These are phyloP conservation scores for Sterrhoptilus dennistouni DNA, from an alignment of 2,113 vertebrate species.

Conservation along the genomic window DNA sequence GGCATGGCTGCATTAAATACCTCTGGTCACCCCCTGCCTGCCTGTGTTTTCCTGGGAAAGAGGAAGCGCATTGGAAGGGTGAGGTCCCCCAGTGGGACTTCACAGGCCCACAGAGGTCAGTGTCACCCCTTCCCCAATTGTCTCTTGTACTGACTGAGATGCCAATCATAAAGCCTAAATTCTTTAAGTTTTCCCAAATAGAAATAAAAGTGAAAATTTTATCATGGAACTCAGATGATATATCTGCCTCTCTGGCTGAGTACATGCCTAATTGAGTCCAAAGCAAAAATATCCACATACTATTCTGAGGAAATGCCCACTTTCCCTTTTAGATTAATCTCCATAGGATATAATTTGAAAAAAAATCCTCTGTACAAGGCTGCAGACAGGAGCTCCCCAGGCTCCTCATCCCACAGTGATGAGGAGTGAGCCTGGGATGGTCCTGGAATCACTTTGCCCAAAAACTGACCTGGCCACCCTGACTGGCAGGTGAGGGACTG, in stretches of 20 bases:
- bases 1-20: background rate
- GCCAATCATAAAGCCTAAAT: background rate
- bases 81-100: background rate
- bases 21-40: background rate
- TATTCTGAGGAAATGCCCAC: background rate
- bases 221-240: background rate
- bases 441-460: background rate
- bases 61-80: fast-evolving
- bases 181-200: background rate
- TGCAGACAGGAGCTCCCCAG: background rate
- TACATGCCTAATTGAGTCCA: background rate
- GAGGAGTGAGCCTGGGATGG: background rate
- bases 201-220: background rate
- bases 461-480: no score
- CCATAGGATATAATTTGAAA: background rate
- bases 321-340: background rate
- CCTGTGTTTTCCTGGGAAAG: background rate
- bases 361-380: background rate
- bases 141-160: background rate
- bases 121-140: fast-evolving
- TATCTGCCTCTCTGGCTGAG: background rate
- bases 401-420: background rate
- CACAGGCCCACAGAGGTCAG: background rate
- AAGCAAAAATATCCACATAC: background rate
- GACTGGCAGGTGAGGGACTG: background rate